Conservation (phyloP, 2,113 vertebrate genomes). For the Labeo catla region DNA sequence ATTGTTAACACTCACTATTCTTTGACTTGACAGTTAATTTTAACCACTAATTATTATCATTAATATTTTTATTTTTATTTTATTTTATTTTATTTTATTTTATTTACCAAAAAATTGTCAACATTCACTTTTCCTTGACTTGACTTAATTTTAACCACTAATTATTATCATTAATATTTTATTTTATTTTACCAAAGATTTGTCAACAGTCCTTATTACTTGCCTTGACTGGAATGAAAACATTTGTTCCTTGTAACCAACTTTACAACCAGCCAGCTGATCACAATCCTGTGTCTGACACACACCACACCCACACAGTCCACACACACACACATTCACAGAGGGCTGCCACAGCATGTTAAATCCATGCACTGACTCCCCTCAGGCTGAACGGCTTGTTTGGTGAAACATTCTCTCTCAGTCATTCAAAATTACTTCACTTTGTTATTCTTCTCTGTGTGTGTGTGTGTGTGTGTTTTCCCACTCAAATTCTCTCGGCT, state of each 20-base stretch:
- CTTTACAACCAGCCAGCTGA: conserved; percentile 23
- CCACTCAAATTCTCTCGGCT: conserved; percentile 15
- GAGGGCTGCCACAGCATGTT: background rate
- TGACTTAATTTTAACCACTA: no score
- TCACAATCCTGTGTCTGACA: background rate
- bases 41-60: background rate
- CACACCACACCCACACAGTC: background rate
- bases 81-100: no score
- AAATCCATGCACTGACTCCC: background rate
- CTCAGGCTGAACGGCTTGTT: background rate
- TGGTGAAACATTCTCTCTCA: conserved; percentile 25
- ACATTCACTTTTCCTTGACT: no score
- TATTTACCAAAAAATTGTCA: no score
- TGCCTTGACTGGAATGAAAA: background rate
- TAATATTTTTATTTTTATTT: no score
- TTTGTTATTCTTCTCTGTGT: conserved; percentile 13
- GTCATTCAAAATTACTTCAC: conserved; percentile 25
- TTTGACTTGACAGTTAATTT: no score
- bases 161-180: background rate
- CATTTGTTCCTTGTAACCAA: background rate
- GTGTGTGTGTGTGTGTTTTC: conserved; percentile 40
- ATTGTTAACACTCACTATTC: background rate
- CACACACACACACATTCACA: background rate
- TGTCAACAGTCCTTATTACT: background rate
- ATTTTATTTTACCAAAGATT: background rate